These are phyloP conservation scores for Raillietiella orientalis DNA, from an alignment of 2,888 invertebrate species.

Conservation along the genomic window DNA sequence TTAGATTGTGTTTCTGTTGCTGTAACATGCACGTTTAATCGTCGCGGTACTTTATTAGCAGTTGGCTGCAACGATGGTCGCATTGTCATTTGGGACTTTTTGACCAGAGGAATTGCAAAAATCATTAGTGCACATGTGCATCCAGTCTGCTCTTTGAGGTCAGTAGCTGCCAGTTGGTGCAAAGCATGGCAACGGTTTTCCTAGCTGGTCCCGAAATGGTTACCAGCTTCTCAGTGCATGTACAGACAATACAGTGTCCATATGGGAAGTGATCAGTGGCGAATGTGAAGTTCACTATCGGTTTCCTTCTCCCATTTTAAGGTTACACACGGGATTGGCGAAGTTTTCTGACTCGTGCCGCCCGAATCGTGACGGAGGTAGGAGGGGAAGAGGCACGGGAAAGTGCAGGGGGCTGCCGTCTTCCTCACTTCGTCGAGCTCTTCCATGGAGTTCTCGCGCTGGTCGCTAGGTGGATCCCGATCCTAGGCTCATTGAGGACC, in stretches of 20 bases:
- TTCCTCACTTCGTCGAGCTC: too few species aligned
- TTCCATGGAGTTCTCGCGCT: too few species aligned
- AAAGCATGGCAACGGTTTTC: slow-evolving; percentile 4
- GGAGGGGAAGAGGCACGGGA: too few species aligned
- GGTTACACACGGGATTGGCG: too few species aligned
- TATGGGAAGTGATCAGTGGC: slow-evolving; percentile 79
- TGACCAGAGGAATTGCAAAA: slow-evolving; percentile 89
- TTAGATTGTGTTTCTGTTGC: slow-evolving; percentile 82
- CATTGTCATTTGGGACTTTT: slow-evolving; percentile 92
- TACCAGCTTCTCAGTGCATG: slow-evolving; percentile 52
- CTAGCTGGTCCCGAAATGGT: slow-evolving; percentile 27
- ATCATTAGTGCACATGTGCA: slow-evolving; percentile 87
- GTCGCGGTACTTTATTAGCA: slow-evolving; percentile 72
- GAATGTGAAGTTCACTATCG: slow-evolving; percentile 69
- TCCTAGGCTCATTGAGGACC: too few species aligned
- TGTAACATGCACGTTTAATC: slow-evolving; percentile 76
- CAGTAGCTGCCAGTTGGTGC: slow-evolving; percentile 5
- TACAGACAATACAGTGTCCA: slow-evolving; percentile 85
- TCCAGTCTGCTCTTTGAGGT: slow-evolving; percentile 54
- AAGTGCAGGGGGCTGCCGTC: too few species aligned
- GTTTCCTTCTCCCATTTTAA: slow-evolving; percentile 20
- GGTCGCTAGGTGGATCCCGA: too few species aligned
- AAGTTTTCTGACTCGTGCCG: too few species aligned
- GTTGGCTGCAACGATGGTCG: slow-evolving; percentile 97
- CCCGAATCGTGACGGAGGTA: too few species aligned